Percentiles rank a stretch among this genome's conserved stretches.
Conservation (phyloP, 2,113 vertebrate species). For the Morone saxatilis region DNA sequence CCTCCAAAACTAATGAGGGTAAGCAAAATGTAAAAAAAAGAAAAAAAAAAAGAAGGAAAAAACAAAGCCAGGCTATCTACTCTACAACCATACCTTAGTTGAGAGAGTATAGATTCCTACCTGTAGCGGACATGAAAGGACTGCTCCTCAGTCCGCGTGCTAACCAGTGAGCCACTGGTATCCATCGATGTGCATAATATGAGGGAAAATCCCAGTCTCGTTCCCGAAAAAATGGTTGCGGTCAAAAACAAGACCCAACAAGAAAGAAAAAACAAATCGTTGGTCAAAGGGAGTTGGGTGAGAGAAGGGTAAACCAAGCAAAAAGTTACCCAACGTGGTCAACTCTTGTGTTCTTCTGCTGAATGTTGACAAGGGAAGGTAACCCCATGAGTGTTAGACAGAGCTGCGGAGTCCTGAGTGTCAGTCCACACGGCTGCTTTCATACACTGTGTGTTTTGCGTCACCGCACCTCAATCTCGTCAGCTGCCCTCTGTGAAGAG, state of each 20-base stretch:
- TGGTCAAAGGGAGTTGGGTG: not conserved
- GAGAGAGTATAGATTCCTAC: slow-evolving; percentile 85
- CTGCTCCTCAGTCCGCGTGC: slow-evolving; percentile 88
- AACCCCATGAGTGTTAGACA: slow-evolving; percentile 51
- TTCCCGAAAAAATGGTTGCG: slow-evolving; percentile 76
- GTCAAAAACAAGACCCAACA: slow-evolving; percentile 49
- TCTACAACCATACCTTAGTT: slow-evolving; percentile 18
- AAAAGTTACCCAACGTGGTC: slow-evolving; percentile 18
- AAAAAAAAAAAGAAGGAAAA: not conserved
- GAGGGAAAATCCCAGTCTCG: slow-evolving; percentile 79
- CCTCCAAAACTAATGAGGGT: not conserved
- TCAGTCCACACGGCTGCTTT: slow-evolving; percentile 71
- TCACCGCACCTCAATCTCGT: slow-evolving; percentile 81
- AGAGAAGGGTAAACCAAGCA: not conserved
- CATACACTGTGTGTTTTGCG: slow-evolving; percentile 69
- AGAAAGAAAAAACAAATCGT: slow-evolving; percentile 9
- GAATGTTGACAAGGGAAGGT: slow-evolving; percentile 40
- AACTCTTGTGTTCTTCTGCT: slow-evolving; percentile 34
- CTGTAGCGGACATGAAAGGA: slow-evolving; percentile 96
- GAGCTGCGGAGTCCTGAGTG: slow-evolving; percentile 79
- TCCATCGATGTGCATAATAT: slow-evolving; percentile 94
- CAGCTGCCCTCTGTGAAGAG: slow-evolving; percentile 91
- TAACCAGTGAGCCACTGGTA: slow-evolving; percentile 87
- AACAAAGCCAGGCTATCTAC: not conserved
- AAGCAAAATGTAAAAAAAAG: not conserved